Percentiles rank a stretch among this genome's conserved stretches.
These are phyloP conservation scores for Cerastis rubricosa DNA, from an alignment of 2,888 invertebrate genomes.

Conservation along the genomic window DNA sequence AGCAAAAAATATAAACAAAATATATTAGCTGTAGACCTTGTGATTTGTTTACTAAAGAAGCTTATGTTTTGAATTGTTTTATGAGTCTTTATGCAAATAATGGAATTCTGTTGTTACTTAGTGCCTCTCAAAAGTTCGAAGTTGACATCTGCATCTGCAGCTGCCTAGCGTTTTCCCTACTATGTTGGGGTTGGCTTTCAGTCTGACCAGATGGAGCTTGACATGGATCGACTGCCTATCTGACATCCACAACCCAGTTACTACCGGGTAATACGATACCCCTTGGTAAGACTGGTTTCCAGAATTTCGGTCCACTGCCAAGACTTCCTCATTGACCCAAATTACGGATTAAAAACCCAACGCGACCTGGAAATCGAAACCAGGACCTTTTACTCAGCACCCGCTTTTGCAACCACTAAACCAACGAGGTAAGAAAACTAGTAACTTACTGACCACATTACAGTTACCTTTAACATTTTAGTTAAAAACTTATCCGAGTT, in stretches of 20 bases:
- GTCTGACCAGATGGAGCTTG: too few relatives aligned
- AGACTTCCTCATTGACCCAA: too few relatives aligned
- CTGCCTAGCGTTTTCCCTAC: not conserved
- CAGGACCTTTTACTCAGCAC: not conserved
- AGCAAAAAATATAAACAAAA: constrained; percentile 38
- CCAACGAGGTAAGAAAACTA: not conserved
- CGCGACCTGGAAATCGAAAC: not conserved
- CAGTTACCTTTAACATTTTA: not conserved
- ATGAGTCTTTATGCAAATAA: not conserved
- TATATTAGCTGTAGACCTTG: constrained; percentile 38
- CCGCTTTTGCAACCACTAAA: not conserved
- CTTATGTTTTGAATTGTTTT: not conserved
- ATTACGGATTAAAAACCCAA: too few relatives aligned
- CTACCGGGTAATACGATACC: not conserved
- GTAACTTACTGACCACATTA: not conserved
- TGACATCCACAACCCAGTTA: not conserved
- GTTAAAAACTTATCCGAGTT: not conserved
- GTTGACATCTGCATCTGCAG: not conserved
- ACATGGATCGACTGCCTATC: not conserved
- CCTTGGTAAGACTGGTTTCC: not conserved
- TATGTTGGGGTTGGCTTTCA: not conserved
- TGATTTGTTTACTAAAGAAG: constrained; percentile 17
- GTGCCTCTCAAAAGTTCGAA: not conserved
- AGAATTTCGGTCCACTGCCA: too few relatives aligned
- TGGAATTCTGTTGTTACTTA: not conserved